phyloP scores from a whole-genome alignment of 2,888 invertebrate genomes.

The Electrophaes corylata region DNA sequence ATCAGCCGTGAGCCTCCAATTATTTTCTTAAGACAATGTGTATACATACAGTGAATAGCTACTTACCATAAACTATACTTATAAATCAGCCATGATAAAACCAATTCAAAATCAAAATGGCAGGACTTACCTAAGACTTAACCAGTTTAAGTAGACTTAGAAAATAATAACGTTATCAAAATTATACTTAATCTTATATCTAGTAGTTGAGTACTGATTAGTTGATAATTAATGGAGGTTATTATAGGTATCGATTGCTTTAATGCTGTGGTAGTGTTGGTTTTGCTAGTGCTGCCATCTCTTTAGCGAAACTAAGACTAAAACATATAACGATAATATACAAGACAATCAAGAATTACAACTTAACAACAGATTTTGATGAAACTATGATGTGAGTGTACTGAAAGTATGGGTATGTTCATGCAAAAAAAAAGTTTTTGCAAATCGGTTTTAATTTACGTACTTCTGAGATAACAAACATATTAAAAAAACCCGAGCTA shows the following conservation, averaged over 20 bases:
- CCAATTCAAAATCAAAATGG: background rate
- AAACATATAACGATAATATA: background rate
- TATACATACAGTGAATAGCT: too few species aligned
- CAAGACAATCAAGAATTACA: background rate
- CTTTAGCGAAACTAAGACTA: background rate
- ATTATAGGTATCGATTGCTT: background rate
- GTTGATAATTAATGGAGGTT: background rate
- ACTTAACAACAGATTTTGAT: too few species aligned
- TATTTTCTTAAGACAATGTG: too few species aligned
- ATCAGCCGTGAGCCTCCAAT: too few species aligned
- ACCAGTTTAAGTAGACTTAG: background rate
- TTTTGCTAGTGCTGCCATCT: background rate
- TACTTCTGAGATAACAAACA: too few species aligned
- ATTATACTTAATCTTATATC: background rate
- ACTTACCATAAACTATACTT: background rate
- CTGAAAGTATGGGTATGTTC: too few species aligned
- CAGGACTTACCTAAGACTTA: background rate
- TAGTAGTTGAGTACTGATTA: constrained; percentile 4
- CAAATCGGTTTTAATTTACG: too few species aligned
- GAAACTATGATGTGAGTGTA: too few species aligned
- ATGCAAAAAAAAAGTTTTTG: too few species aligned
- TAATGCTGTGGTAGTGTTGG: background rate
- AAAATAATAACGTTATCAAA: constrained; percentile 6
- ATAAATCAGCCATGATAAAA: background rate
- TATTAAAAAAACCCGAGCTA: too few species aligned